phyloP scores from a whole-genome alignment of 2,888 invertebrate genomes.

The Pristionchus japonicus region DNA sequence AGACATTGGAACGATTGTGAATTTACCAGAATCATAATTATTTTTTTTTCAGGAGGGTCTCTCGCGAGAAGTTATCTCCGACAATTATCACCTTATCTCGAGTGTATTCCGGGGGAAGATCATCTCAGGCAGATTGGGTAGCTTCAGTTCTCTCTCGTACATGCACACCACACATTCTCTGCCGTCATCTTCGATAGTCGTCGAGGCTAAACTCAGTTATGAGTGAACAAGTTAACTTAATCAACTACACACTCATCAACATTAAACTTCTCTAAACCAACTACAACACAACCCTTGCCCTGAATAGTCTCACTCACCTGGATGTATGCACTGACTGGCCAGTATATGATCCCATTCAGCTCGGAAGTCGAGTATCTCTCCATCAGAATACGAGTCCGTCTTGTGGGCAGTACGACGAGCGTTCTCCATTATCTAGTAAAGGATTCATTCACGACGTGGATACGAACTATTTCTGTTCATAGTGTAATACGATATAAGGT shows the following conservation, averaged over 20 bases:
- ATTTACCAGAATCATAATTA: too few relatives aligned
- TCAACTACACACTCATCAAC: neutral
- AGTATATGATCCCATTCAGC: conserved; percentile 42
- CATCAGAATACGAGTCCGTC: neutral
- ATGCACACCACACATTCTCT: conserved; percentile 61
- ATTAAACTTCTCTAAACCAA: neutral
- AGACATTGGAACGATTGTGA: too few relatives aligned
- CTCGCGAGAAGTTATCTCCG: too few relatives aligned
- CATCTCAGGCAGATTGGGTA: conserved; percentile 88
- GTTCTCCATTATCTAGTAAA: neutral
- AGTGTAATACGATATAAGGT: too few relatives aligned
- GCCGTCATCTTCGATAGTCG: conserved; percentile 21
- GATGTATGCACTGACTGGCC: conserved; percentile 34
- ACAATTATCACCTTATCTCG: conserved; percentile 80
- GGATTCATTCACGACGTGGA: too few relatives aligned
- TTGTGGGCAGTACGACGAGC: conserved; percentile 5
- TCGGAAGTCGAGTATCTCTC: neutral
- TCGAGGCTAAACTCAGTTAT: neutral
- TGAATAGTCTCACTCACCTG: neutral
- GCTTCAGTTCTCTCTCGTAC: conserved; percentile 57
- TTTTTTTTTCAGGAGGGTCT: too few relatives aligned
- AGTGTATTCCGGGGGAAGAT: conserved; percentile 93
- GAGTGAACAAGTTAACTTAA: neutral
- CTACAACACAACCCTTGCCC: too few relatives aligned
- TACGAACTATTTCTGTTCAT: too few relatives aligned